Percentiles rank a stretch among this genome's conserved stretches.
phyloP scores from a whole-genome alignment of 2,797 vertebrate species.

The Anas capensis region DNA sequence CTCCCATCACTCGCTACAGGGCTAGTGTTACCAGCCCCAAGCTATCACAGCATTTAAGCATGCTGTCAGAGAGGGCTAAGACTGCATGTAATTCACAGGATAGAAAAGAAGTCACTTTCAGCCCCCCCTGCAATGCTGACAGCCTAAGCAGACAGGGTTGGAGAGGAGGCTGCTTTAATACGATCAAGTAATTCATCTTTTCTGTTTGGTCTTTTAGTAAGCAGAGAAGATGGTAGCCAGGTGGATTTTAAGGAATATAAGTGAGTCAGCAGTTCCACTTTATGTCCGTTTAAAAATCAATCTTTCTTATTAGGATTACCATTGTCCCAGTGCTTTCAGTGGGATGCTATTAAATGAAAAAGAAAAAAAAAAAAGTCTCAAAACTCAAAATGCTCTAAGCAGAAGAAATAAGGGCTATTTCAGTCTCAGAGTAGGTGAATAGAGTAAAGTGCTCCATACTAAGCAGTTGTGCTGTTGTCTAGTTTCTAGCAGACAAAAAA shows the following conservation, averaged over 20 bases:
- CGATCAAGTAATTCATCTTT: conserved; percentile 16
- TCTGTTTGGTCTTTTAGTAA: not conserved
- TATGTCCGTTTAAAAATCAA: not conserved
- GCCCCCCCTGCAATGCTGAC: not conserved
- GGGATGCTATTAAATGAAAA: not conserved
- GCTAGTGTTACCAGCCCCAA: not conserved
- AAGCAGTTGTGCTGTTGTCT: not conserved
- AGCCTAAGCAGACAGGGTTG: not conserved
- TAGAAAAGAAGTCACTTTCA: conserved; percentile 24
- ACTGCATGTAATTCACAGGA: conserved; percentile 21
- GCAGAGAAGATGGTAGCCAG: not conserved
- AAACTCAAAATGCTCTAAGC: not conserved
- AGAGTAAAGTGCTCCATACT: not conserved
- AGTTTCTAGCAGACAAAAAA: not conserved
- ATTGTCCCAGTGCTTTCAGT: not conserved
- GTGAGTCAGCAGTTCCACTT: conserved; percentile 4
- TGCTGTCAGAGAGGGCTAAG: not conserved
- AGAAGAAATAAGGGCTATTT: not conserved
- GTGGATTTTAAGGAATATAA: not conserved
- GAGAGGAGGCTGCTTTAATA: not conserved
- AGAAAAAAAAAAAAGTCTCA: not conserved
- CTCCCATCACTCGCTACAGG: accelerated
- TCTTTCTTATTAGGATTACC: not conserved
- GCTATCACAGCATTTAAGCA: conserved; percentile 21
- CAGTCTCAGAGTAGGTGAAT: not conserved